phyloP scores from a whole-genome alignment of 1,140 invertebrate species.

The Temnothorax nylanderi region DNA sequence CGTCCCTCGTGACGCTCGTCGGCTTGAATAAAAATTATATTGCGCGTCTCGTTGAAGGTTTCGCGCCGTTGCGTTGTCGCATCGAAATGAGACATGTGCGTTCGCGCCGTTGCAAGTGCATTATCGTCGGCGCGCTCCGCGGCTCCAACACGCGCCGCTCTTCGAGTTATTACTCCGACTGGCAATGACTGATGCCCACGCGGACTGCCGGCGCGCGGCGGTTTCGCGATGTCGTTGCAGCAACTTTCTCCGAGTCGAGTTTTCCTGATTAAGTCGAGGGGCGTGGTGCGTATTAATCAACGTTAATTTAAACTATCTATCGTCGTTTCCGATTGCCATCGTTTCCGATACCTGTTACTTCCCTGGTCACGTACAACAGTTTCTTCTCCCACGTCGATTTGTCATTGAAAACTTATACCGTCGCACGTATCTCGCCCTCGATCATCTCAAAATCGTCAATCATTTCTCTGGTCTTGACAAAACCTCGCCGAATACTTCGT shows the following conservation, averaged over 20 bases:
- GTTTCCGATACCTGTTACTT: neutral
- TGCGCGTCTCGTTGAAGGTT: slow-evolving; percentile 4
- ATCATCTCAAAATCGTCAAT: neutral
- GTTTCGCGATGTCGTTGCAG: slow-evolving; percentile 21
- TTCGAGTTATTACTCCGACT: slow-evolving; percentile 46
- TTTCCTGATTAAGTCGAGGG: neutral
- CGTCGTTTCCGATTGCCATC: too few relatives aligned
- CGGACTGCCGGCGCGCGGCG: slow-evolving; percentile 31
- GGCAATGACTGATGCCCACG: slow-evolving; percentile 67
- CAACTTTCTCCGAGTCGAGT: neutral
- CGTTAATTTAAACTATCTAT: neutral
- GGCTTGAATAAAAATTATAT: slow-evolving; percentile 47
- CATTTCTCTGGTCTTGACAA: neutral
- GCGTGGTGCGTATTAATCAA: neutral
- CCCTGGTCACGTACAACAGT: neutral
- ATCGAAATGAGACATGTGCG: slow-evolving; percentile 35
- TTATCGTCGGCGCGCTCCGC: slow-evolving; percentile 40
- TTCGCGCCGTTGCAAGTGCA: slow-evolving; percentile 31
- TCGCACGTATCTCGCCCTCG: neutral
- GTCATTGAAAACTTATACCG: neutral
- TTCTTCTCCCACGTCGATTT: neutral
- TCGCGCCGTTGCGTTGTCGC: slow-evolving; percentile 22
- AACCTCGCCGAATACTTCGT: neutral
- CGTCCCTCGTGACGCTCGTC: neutral
- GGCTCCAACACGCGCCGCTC: slow-evolving; percentile 30